Percentiles rank a stretch among this genome's conserved stretches.
Evolutionary conservation across 2,888 invertebrate species (phyloP).

Genomic region (Girardia tigrina): DNA sequence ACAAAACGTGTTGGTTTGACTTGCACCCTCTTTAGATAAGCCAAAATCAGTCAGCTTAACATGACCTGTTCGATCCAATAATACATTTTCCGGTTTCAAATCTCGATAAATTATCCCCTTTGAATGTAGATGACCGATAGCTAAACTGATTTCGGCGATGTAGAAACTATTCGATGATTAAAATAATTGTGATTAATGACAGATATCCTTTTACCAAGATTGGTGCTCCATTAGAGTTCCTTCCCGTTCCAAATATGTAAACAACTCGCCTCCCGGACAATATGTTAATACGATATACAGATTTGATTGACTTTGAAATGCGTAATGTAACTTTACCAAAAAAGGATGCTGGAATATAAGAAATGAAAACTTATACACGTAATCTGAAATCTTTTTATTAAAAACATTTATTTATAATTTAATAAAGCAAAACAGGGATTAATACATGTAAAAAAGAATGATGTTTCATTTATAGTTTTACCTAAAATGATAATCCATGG

Average conservation of each 20-base stretch:
- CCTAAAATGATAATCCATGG: no score
- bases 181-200: neutral
- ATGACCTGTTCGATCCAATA: conserved; percentile 75
- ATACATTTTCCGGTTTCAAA: conserved; percentile 93
- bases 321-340: conserved; percentile 94
- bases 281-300: conserved; percentile 96
- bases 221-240: conserved; percentile 96
- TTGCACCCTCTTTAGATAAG: conserved; percentile 88
- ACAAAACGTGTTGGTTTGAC: conserved; percentile 90
- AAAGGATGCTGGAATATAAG: conserved; percentile 74
- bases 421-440: no score
- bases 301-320: conserved; percentile 98
- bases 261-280: conserved; percentile 92
- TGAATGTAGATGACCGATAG: conserved; percentile 83
- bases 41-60: conserved; percentile 98
- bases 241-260: conserved; percentile 94
- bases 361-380: no score
- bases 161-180: conserved; percentile 63
- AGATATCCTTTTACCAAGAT: conserved; percentile 62
- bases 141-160: conserved; percentile 86
- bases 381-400: no score
- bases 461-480: no score
- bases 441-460: no score
- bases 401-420: no score
- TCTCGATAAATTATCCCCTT: conserved; percentile 83